phyloP scores from a whole-genome alignment of 1,140 invertebrate genomes.

The Drosophila melanogaster region Release_6_plus_ISO1_MT NT_033777.3:15890501-15891000 shows the following conservation, averaged over 20 bases:
- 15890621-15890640: too few relatives aligned
- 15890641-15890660: too few relatives aligned
- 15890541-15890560: slow-evolving; percentile 6
- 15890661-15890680: too few relatives aligned
- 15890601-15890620: neutral
- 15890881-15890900: neutral
- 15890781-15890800: slow-evolving; percentile 6
- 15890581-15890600: neutral
- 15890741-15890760: slow-evolving; percentile 19
- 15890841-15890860: slow-evolving; percentile 22
- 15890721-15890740: slow-evolving; percentile 22
- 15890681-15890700: slow-evolving; percentile 26
- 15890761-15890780: slow-evolving; percentile 13
- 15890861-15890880: slow-evolving; percentile 29
- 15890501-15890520: slow-evolving; percentile 9
- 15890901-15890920: too few relatives aligned
- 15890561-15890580: neutral
- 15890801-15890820: slow-evolving; percentile 22
- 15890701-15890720: slow-evolving; percentile 5
- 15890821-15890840: slow-evolving; percentile 42
- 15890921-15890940: slow-evolving; percentile 33
- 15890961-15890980: slow-evolving; percentile 21
- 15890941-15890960: slow-evolving; percentile 7
- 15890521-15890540: slow-evolving; percentile 42
- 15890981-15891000: slow-evolving; percentile 13